Base-by-base conservation (phyloP, 2,888 invertebrate species). In the Tanytarsus gracilentus region DNA sequence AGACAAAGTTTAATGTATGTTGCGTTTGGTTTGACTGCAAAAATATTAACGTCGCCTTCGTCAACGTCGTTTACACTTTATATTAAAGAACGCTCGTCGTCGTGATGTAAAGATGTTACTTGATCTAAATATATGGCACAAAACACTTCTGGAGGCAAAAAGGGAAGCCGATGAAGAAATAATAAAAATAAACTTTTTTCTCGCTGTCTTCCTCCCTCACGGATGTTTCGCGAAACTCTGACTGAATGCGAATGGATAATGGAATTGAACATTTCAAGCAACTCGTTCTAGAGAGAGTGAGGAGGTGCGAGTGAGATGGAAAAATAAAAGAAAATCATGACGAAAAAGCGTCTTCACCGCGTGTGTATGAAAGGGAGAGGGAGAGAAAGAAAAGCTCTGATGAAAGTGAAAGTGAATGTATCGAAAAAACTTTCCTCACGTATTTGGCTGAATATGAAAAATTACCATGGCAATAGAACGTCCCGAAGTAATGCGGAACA, bases 381-480 rank as follows among this genome's bases (percentile, higher is more conserved):
- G 33, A 33, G n/a, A 11, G 40, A 40, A 18, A 44, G 44, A 21
- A 44, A 18, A 44, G n/a, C n/a, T n/a, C n/a, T n/a, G n/a, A n/a
- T n/a, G 44, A 55, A 55, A 55, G 55, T 55, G 39, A 55, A 55
- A 55, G 55, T 55, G 44, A 44, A 44, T 33, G 18, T 49, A 55
- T 55, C 55, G 55, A 55, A 55, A 55, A 55, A 55, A 55, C 55
- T 55, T 55, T 55, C 14, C n/a, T 23, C 7, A 25, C 23, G 26
- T n/a, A 16, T 18, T 21, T 11, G 6, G 21, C 18, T 44, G 40
- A 11, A 33, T 21, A 40, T 9, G 8, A 44, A 44, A 23, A 4
- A 55, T 55, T 39, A 27, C 55, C 23, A 55, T 55, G 55, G 55
- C 33, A 39, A 55, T 55, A 11, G n/a, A 18, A 11, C 23, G 44